Evolutionary conservation across 2,113 vertebrate genomes (phyloP).

Genomic region (Corvus cornix): DNA sequence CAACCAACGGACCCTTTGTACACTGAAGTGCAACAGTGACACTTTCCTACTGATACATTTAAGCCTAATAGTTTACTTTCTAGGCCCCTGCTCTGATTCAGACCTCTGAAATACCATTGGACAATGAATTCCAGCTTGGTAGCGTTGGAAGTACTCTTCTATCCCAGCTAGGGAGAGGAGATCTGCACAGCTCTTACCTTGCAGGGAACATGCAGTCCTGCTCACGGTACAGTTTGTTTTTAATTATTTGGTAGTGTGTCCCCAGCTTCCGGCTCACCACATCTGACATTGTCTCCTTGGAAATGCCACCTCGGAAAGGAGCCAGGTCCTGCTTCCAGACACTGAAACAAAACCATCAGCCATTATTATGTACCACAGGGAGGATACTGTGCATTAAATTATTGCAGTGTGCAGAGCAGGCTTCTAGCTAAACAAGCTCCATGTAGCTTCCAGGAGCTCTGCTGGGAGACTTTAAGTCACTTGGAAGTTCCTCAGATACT

Average conservation of each 20-base stretch:
- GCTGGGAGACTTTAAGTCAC: background rate
- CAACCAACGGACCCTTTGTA: background rate
- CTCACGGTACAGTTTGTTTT: conserved; percentile 88
- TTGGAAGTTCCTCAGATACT: background rate
- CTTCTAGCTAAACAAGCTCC: background rate
- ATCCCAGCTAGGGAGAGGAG: background rate
- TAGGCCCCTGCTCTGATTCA: background rate
- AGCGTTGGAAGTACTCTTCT: background rate
- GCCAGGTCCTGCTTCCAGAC: conserved; percentile 84
- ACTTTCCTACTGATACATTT: background rate
- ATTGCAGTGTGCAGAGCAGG: background rate
- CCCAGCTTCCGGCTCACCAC: conserved; percentile 84
- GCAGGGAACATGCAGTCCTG: conserved; percentile 95
- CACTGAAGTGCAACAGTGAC: background rate
- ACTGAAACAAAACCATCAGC: conserved; percentile 67
- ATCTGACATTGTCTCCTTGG: conserved; percentile 79
- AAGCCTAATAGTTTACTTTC: background rate
- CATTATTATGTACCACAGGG: background rate
- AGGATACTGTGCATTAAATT: background rate
- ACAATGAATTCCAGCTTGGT: background rate
- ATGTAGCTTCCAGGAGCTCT: background rate
- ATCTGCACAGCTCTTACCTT: conserved; percentile 75
- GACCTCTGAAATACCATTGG: background rate
- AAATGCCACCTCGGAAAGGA: conserved; percentile 85
- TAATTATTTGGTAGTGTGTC: conserved; percentile 94